Evolutionary conservation across 2,888 invertebrate species (phyloP), one percentile per base, ranked within the genome.

Genomic region (Anaspis maculata): DNA sequence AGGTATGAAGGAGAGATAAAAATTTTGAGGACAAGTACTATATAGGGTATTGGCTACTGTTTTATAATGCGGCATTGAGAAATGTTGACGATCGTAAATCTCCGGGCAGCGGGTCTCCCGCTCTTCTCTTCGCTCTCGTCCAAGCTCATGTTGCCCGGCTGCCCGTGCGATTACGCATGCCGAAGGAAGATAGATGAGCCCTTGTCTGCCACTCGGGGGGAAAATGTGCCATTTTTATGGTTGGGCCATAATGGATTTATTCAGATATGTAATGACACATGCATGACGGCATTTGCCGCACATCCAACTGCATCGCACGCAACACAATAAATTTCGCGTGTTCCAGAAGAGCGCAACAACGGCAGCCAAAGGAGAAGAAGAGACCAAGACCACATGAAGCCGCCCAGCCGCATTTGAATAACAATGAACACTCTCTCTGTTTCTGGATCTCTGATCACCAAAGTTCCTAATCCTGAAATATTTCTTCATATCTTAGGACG

Each of bases 11-110:
- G 59, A 62, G 60, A 62, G 62, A 64, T 63, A 64, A 65, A 64
- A 63, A 64, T 64, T 64, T 64, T 62, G 63, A 64, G 61, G 59
- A 63, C 63, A 58, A 62, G 61, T 52, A 56, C 63, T 61, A 62
- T 64, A 64, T 64, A 64, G 59, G 62, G 62, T 58, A 61, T 60
- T 57, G 58, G 54, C 55, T 58, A 54, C 57, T 56, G 56, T 55
- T 54, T 57, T 58, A 57, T 57, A 58, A 59, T 59, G 57, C 60
- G 45, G 54, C 58, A 59, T 57, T 55, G 56, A 55, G 52, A 56
- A 55, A 51, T 47, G 52, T 48, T 50, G 46, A 49, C 48, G 44
- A 48, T 55, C 52, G 57, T 61, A 60, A 61, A 61, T 61, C 59
- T 58, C 41, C 38, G 39, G 42, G 41, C 39, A 30, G 39, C 32